These are phyloP conservation scores for Beris morrisii DNA, from an alignment of 2,888 invertebrate genomes.

Conservation along the genomic window DNA sequence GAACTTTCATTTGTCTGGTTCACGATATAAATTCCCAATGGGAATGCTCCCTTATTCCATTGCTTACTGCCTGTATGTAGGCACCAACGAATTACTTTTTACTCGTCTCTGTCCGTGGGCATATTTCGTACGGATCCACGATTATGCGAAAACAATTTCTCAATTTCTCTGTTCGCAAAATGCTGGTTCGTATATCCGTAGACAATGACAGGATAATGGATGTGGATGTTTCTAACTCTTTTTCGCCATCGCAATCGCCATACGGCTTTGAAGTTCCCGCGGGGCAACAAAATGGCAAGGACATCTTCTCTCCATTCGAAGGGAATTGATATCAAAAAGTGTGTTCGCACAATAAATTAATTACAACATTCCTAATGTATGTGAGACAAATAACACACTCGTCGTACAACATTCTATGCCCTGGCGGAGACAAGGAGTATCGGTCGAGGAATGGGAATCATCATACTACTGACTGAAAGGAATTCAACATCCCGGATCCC, in stretches of 20 bases:
- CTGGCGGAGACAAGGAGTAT: background rate
- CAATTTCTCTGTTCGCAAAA: too few species aligned
- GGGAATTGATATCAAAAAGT: constrained; percentile 23
- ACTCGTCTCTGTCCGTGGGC: background rate
- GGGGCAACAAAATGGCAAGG: constrained; percentile 31
- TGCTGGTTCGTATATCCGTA: too few species aligned
- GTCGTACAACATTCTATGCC: background rate
- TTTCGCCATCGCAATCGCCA: constrained; percentile 4
- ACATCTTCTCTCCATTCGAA: constrained; percentile 26
- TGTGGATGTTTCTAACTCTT: constrained; percentile 4
- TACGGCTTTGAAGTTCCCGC: constrained; percentile 25
- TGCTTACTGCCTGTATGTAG: background rate
- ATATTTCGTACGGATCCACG: background rate
- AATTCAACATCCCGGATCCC: constrained; percentile 16
- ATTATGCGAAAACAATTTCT: background rate
- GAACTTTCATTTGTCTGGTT: constrained; percentile 34
- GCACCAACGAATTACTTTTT: background rate
- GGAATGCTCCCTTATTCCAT: background rate
- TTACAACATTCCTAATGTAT: constrained; percentile 37
- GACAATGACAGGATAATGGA: too few species aligned
- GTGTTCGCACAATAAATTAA: constrained; percentile 38
- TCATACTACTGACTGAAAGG: constrained; percentile 23
- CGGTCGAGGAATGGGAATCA: constrained; percentile 5
- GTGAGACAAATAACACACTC: constrained; percentile 31
- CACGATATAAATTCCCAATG: constrained; percentile 21